Evolutionary conservation across 2,797 vertebrate species (phyloP).

Genomic region (Parambassis ranga): DNA sequence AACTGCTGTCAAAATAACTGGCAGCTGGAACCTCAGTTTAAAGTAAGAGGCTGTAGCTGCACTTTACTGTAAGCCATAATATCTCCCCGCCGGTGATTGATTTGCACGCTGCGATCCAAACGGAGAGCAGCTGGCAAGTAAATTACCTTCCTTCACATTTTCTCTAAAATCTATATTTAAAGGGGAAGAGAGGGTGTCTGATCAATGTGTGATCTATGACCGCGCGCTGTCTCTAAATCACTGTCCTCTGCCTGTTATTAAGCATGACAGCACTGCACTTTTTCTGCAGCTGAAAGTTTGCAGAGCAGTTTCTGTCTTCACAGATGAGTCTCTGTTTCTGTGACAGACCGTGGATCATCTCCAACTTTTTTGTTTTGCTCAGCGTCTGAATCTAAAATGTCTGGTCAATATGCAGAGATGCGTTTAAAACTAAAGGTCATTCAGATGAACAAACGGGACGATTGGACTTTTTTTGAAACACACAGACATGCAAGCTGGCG

Average conservation of each 20-base stretch:
- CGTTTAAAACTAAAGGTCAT: slow-evolving; percentile 36
- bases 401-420: slow-evolving; percentile 2
- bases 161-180: slow-evolving; percentile 63
- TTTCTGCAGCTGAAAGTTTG: not conserved
- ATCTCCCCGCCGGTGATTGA: slow-evolving; percentile 47
- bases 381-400: slow-evolving; percentile 4
- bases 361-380: not conserved
- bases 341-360: slow-evolving; percentile 5
- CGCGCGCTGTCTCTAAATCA: slow-evolving; percentile 44
- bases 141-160: slow-evolving; percentile 62
- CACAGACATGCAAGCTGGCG: not conserved
- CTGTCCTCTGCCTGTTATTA: slow-evolving; percentile 13
- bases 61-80: slow-evolving; percentile 57
- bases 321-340: not conserved
- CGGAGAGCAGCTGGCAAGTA: slow-evolving; percentile 42
- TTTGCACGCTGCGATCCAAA: slow-evolving; percentile 30
- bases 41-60: slow-evolving; percentile 16
- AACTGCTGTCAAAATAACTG: slow-evolving; percentile 11
- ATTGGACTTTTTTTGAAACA: slow-evolving; percentile 9
- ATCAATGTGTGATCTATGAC: slow-evolving; percentile 52
- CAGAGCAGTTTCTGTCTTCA: not conserved
- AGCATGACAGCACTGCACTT: not conserved
- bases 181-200: slow-evolving; percentile 41
- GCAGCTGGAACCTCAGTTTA: not conserved
- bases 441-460: slow-evolving; percentile 16